Evolutionary conservation across 2,113 vertebrate species (phyloP), one percentile per base, ranked within the genome.

Genomic region (Labeo rohita): DNA sequence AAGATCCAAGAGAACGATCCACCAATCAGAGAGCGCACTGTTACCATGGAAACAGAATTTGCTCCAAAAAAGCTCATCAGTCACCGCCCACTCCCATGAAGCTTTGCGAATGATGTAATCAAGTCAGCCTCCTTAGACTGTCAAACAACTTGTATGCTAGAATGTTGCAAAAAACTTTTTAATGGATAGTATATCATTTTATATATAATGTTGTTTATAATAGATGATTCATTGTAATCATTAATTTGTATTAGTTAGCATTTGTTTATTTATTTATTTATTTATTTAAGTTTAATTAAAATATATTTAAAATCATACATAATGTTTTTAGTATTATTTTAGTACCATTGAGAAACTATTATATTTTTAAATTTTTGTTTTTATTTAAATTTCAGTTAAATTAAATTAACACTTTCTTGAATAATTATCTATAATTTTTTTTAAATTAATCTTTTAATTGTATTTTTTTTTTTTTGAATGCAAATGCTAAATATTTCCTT

Each of bases 61-160:
- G 56, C 77, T 74, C 77, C 36, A 61, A 45, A 79, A 43, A 74
- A 74, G 45, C 72, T 36, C 16, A 21, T 43, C 36, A 45, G 72
- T 74, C 45, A 43, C 36, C 21, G 43, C 43, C 79, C 79, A 16
- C 59, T 80, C 59, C 79, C 79, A 65, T 80, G 56, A 80, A 61
- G 77, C 77, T 61, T 45, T 80, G 77, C 77, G 36, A 45, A 59
- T 80, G 36, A 80, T 63, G 77, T 80, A 79, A 59, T 79, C 16
- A 12, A 21, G 8, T n/a, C 75, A 45, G 36, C 70, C 10, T 36
- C 34, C 28, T 39, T 50, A 8, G 15, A 59, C 76, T 59, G 21
- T 49, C n/a, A 23, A 74, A 49, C 21, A 7, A 49, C 45, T 23
- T 23, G 0, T 68, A 39, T 36, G 16, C 16, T 36, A 18, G 16